phyloP scores from a whole-genome alignment of 2,797 vertebrate genomes.

The Brotula barbata region DNA sequence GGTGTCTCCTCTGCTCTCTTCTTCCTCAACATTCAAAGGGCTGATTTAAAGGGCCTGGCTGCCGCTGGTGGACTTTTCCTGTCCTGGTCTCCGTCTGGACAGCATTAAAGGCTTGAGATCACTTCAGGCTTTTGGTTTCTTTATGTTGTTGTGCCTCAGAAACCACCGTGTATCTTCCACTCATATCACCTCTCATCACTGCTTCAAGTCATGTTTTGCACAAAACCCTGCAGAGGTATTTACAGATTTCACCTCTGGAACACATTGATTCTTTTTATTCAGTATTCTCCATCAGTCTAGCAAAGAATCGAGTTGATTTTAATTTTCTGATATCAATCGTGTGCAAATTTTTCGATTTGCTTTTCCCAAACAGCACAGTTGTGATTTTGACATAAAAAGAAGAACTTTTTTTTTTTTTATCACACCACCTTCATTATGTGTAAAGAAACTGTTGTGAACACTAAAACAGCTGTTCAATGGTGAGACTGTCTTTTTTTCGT shows the following conservation, averaged over 20 bases:
- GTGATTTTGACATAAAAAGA: too few species aligned
- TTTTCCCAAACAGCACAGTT: not conserved
- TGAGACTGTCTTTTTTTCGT: too few species aligned
- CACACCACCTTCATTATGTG: too few species aligned
- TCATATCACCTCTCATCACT: constrained; percentile 43
- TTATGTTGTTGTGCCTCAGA: constrained; percentile 67
- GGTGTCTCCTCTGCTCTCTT: not conserved
- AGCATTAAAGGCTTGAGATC: constrained; percentile 53
- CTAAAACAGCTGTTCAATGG: too few species aligned
- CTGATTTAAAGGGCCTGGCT: not conserved
- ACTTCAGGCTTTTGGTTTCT: constrained; percentile 57
- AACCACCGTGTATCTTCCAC: constrained; percentile 41
- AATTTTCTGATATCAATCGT: constrained; percentile 1
- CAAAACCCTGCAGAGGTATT: constrained; percentile 46
- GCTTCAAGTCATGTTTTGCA: constrained; percentile 53
- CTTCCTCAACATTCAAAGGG: not conserved
- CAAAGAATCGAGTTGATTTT: constrained; percentile 1
- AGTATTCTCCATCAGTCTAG: constrained; percentile 15
- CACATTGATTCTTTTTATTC: constrained; percentile 8
- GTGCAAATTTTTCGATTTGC: not conserved
- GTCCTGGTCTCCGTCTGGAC: constrained; percentile 31
- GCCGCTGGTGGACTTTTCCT: constrained; percentile 25
- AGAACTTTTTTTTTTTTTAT: too few species aligned
- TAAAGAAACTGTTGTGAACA: too few species aligned
- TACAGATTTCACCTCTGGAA: constrained; percentile 23